These are phyloP conservation scores for Alentia gelatinosa DNA, from an alignment of 2,888 invertebrate species.

Conservation along the genomic window DNA sequence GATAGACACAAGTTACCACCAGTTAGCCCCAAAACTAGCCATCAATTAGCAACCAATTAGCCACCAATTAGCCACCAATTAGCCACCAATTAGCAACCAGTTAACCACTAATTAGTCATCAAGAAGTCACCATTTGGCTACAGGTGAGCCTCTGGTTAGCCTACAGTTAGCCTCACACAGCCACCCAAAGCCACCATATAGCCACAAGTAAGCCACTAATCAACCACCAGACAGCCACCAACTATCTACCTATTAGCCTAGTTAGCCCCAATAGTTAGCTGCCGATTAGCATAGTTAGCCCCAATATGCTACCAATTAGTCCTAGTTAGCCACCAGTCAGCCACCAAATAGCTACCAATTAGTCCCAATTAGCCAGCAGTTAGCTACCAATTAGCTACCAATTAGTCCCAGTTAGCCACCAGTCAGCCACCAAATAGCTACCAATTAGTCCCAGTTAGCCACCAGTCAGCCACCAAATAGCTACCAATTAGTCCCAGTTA, in stretches of 20 bases:
- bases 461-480: no score
- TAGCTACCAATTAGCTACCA: not conserved
- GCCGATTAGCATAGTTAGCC: no score
- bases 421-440: no score
- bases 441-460: no score
- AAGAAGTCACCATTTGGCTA: not conserved
- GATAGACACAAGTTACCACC: not conserved
- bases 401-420: no score
- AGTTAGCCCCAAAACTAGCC: not conserved
- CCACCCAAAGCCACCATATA: not conserved
- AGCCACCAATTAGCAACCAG: not conserved
- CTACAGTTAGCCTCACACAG: not conserved
- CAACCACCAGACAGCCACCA: not conserved
- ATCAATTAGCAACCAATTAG: not conserved
- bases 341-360: not conserved
- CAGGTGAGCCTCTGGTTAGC: not conserved
- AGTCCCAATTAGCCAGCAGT: not conserved
- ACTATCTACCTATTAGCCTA: not conserved
- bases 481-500: no score
- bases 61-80: not conserved
- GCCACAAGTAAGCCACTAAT: not conserved
- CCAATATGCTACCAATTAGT: no score
- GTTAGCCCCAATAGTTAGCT: no score
- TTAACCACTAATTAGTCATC: not conserved
- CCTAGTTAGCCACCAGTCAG: not conserved